Percentiles rank a stretch among this genome's conserved stretches.
phyloP scores from a whole-genome alignment of 2,113 vertebrate genomes.

The Malurus elegans region DNA sequence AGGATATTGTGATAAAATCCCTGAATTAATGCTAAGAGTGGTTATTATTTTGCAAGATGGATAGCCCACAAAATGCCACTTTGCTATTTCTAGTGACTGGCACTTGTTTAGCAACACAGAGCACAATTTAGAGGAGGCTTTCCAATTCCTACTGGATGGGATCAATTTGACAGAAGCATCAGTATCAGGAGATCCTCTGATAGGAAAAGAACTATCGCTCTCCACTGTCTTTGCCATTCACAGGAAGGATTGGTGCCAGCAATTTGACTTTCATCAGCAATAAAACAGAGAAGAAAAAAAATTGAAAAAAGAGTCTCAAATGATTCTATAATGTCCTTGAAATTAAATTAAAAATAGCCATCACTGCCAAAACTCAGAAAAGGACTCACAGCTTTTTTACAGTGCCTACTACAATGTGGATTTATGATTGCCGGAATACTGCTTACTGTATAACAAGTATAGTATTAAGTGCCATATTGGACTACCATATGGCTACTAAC shows the following conservation, averaged over 20 bases:
- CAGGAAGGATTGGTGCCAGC: conserved; percentile 39
- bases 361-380: conserved; percentile 52
- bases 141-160: conserved; percentile 63
- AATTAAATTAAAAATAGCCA: conserved; percentile 66
- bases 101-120: conserved; percentile 69
- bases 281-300: conserved; percentile 23
- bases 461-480: conserved; percentile 80
- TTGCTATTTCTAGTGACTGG: conserved; percentile 60
- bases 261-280: conserved; percentile 59
- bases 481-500: conserved; percentile 84
- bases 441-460: conserved; percentile 74
- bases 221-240: conserved; percentile 58
- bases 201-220: conserved; percentile 64
- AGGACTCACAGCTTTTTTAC: conserved; percentile 50
- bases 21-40: conserved; percentile 30
- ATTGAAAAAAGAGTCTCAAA: conserved; percentile 1
- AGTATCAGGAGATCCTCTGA: conserved; percentile 67
- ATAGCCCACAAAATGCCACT: conserved; percentile 59
- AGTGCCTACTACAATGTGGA: conserved; percentile 69
- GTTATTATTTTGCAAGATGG: conserved; percentile 50
- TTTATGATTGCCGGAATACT: conserved; percentile 74
- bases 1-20: conserved; percentile 15
- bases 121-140: conserved; percentile 54
- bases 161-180: conserved; percentile 66
- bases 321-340: conserved; percentile 55